Evolutionary conservation across 2,797 vertebrate genomes (phyloP).

Genomic region (Cynodonichthys magdalenae): DNA sequence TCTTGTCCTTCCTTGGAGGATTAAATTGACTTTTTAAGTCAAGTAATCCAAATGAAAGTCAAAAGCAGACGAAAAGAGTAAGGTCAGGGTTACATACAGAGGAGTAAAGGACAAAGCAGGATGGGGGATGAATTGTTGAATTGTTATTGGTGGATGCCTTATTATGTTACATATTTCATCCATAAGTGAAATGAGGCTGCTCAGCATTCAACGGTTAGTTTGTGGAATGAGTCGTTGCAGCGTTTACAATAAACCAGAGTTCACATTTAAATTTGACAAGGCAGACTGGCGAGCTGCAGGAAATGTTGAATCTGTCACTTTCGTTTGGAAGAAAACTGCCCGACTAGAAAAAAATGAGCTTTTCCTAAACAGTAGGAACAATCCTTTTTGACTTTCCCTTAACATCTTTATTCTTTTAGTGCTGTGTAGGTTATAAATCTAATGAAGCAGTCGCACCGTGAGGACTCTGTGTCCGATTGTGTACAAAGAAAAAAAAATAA

Average conservation of each 20-base stretch:
- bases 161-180: conserved; percentile 11
- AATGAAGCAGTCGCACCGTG: conserved; percentile 8
- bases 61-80: conserved; percentile 39
- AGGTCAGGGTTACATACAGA: conserved; percentile 24
- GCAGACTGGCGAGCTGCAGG: not conserved
- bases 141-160: conserved; percentile 17
- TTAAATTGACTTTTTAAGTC: conserved; percentile 55
- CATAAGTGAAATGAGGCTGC: not conserved
- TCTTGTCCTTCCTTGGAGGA: conserved; percentile 32
- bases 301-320: conserved; percentile 26
- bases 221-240: too few species aligned
- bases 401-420: not conserved
- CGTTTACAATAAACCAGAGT: not conserved
- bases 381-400: conserved; percentile 3
- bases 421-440: conserved; percentile 6
- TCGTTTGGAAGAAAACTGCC: conserved; percentile 16
- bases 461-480: not conserved
- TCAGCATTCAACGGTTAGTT: too few species aligned
- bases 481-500: not conserved
- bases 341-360: conserved; percentile 41
- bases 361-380: conserved; percentile 15
- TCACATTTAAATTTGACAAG: conserved; percentile 2
- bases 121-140: not conserved
- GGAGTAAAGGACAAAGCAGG: conserved; percentile 4
- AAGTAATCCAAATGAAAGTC: conserved; percentile 51